Evolutionary conservation across 2,113 vertebrate genomes (phyloP).

Genomic region (Osmerus eperlanus): DNA sequence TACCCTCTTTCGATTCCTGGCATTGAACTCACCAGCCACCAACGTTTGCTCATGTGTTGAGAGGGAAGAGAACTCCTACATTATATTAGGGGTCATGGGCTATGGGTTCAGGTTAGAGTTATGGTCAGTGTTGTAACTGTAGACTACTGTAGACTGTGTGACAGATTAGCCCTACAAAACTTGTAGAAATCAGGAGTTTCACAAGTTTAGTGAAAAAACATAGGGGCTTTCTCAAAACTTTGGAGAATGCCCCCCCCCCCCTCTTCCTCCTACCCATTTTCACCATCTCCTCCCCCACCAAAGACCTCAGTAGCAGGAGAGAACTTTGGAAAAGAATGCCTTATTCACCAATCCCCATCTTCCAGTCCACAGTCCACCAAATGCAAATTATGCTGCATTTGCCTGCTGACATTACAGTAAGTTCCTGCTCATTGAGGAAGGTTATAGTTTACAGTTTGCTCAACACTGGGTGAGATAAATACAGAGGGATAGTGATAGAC

Average conservation of each 20-base stretch:
- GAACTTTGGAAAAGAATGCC: background rate
- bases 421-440: slow-evolving; percentile 5
- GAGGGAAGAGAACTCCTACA: too few species aligned
- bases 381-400: slow-evolving; percentile 32
- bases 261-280: background rate
- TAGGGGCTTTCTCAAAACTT: background rate
- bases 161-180: too few species aligned
- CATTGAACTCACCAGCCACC: too few species aligned
- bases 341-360: slow-evolving; percentile 21
- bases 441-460: slow-evolving; percentile 11
- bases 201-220: too few species aligned
- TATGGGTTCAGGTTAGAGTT: background rate
- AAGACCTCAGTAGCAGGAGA: background rate
- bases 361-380: slow-evolving; percentile 8
- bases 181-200: too few species aligned
- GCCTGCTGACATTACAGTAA: slow-evolving; percentile 20
- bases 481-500: background rate
- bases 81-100: too few species aligned
- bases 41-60: too few species aligned
- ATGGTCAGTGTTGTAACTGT: too few species aligned
- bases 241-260: background rate
- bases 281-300: background rate
- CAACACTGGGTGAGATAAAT: too few species aligned
- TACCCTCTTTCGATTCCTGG: too few species aligned
- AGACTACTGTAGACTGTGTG: too few species aligned